Conservation (phyloP, 2,888 invertebrate genomes). For the Candidula unifasciata region DNA sequence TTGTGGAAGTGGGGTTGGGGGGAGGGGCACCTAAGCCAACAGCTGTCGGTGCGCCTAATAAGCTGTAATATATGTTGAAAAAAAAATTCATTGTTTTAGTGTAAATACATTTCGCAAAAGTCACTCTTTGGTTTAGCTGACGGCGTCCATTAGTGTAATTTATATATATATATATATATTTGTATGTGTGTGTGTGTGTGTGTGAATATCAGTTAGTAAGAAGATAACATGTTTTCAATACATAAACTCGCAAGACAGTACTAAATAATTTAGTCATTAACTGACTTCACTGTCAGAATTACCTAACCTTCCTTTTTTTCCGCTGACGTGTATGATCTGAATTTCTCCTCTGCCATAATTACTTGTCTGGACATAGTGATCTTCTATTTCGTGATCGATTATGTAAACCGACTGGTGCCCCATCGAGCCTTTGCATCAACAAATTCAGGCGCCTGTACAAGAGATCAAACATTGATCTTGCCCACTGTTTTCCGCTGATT, state of each 20-base stretch:
- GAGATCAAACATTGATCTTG: background rate
- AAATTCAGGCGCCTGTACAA: background rate
- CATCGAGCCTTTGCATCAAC: background rate
- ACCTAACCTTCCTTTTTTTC: background rate
- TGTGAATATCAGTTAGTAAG: no score
- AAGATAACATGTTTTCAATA: background rate
- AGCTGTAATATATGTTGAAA: no score
- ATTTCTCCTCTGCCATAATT: background rate
- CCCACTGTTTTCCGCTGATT: background rate
- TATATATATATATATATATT: no score
- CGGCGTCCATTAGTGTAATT: no score
- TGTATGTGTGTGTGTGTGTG: no score
- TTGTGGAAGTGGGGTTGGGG: no score
- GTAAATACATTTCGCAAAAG: no score
- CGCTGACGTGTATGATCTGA: background rate
- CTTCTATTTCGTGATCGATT: constrained; percentile 11
- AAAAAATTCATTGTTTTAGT: no score
- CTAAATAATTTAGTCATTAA: background rate
- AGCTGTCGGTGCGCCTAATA: no score
- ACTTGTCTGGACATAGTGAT: constrained; percentile 15
- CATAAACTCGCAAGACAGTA: background rate
- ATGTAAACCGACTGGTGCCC: constrained; percentile 5
- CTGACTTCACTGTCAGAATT: background rate
- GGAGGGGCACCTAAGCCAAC: no score
- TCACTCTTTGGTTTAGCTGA: no score